Conservation (phyloP, 2,113 vertebrate genomes). For the Neogobius melanostomus region DNA sequence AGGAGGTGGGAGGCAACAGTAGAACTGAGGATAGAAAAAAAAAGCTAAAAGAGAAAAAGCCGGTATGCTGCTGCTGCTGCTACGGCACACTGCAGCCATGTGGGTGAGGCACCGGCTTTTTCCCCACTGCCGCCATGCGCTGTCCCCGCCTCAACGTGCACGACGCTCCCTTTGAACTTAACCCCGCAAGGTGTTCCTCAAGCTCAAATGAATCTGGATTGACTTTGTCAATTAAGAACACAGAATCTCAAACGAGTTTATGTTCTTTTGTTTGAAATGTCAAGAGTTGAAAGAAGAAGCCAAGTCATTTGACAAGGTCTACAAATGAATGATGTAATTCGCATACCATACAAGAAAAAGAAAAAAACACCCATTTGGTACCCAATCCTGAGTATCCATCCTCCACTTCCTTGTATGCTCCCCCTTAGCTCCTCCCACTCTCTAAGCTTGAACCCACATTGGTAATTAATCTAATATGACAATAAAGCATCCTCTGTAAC, state of each 20-base stretch:
- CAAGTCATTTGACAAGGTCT: not conserved
- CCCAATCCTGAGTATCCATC: not conserved
- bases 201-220: constrained; percentile 31
- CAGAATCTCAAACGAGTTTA: not conserved
- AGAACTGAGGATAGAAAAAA: constrained; percentile 19
- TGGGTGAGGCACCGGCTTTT: constrained; percentile 71
- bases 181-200: constrained; percentile 8
- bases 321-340: not conserved
- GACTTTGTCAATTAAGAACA: not conserved
- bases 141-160: constrained; percentile 21
- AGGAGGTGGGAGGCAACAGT: constrained; percentile 25
- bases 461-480: constrained; percentile 1
- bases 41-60: constrained; percentile 26
- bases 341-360: not conserved
- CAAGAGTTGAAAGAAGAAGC: not conserved
- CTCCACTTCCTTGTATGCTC: constrained; percentile 9
- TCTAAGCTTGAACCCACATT: not conserved
- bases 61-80: constrained; percentile 29
- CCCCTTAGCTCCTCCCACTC: not conserved
- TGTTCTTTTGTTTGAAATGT: not conserved
- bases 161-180: constrained; percentile 1
- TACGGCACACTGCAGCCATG: constrained; percentile 64
- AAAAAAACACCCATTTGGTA: not conserved
- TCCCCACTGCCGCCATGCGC: constrained; percentile 30
- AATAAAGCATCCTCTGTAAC: not conserved